A percentile compares a stretch with the other conserved stretches of the same genome.
These are phyloP conservation scores for Syndactyla subalaris DNA, from an alignment of 2,797 vertebrate genomes.

Conservation along the genomic window DNA sequence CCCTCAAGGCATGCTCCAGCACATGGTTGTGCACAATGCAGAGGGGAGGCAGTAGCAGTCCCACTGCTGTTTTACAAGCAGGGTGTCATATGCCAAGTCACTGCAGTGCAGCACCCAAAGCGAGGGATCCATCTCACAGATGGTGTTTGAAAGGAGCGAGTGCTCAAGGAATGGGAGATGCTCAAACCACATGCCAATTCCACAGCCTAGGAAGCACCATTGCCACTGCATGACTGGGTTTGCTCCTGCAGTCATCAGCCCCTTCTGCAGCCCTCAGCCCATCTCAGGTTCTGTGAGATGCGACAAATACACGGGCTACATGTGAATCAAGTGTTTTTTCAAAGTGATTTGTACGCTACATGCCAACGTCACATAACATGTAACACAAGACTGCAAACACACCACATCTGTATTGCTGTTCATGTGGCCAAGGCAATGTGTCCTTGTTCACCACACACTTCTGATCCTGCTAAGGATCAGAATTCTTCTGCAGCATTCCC, in stretches of 20 bases:
- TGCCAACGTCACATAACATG: neutral
- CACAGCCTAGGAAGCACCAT: neutral
- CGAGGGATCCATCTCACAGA: neutral
- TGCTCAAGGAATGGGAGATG: neutral
- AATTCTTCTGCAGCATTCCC: neutral
- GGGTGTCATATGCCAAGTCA: neutral
- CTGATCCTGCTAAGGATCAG: neutral
- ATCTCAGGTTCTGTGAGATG: neutral
- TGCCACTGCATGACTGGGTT: neutral
- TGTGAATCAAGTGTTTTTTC: neutral
- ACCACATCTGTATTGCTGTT: neutral
- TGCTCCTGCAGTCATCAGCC: neutral
- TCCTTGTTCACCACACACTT: neutral
- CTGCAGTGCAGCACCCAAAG: neutral
- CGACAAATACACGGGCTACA: neutral
- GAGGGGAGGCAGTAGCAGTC: neutral
- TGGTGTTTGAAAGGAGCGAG: neutral
- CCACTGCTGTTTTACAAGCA: neutral
- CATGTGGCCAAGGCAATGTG: neutral
- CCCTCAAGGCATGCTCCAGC: neutral
- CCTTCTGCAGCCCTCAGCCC: neutral
- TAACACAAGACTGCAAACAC: neutral
- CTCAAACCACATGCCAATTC: neutral
- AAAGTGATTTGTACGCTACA: neutral
- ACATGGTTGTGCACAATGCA: fast-evolving